Conservation (phyloP, 2,113 vertebrate species). For the Donacobius atricapilla region DNA sequence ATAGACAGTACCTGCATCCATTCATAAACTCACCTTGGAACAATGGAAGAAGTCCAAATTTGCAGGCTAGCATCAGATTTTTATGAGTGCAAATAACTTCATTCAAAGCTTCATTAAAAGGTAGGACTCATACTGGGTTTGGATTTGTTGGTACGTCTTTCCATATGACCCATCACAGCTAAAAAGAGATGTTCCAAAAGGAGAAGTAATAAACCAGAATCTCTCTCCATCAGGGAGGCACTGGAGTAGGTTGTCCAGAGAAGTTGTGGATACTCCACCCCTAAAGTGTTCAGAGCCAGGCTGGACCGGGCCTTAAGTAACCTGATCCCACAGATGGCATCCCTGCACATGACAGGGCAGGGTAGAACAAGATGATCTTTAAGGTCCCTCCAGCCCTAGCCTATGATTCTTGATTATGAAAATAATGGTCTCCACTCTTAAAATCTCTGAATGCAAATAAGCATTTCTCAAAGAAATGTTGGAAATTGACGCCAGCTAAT, state of each 20-base stretch:
- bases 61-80: neutral
- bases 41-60: neutral
- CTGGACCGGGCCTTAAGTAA: neutral
- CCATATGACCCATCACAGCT: neutral
- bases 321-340: neutral
- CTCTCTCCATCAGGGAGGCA: neutral
- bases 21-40: neutral
- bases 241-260: neutral
- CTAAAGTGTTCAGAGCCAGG: neutral
- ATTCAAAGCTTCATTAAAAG: neutral
- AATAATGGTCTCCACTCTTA: neutral
- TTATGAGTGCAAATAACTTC: neutral
- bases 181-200: neutral
- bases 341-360: no score
- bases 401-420: neutral
- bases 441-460: neutral
- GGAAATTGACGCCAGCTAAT: neutral
- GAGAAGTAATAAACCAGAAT: neutral
- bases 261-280: neutral
- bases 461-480: neutral
- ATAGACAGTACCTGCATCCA: accelerated
- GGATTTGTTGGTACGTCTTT: neutral
- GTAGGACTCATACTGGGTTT: neutral
- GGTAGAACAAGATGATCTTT: neutral
- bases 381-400: neutral